These are phyloP conservation scores for Drosophila asahinai DNA, from an alignment of 1,140 invertebrate genomes.

Conservation along the genomic window DNA sequence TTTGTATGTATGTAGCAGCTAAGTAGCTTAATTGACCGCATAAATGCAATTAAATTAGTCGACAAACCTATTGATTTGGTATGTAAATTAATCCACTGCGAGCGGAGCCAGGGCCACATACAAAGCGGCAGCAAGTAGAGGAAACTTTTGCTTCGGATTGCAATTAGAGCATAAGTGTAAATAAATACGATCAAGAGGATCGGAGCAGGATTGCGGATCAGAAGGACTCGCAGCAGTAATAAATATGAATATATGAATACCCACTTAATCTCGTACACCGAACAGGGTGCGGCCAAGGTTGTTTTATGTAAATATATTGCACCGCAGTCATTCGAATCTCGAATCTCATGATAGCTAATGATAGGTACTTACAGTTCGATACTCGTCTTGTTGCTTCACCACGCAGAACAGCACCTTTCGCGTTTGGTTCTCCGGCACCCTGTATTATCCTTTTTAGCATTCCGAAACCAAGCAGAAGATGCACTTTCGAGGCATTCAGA, in stretches of 20 bases:
- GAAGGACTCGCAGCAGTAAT: conserved; percentile 10
- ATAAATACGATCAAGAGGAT: conserved; percentile 41
- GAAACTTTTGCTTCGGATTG: conserved; percentile 42
- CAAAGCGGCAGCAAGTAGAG: conserved; percentile 7
- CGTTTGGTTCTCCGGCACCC: conserved; percentile 50
- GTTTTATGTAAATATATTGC: conserved; percentile 53
- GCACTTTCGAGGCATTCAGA: conserved; percentile 43
- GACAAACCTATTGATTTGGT: conserved; percentile 57
- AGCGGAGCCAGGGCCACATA: conserved; percentile 23
- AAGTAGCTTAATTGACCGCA: conserved; percentile 68
- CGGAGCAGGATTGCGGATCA: too few relatives aligned
- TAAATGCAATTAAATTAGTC: conserved; percentile 49
- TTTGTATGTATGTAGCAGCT: conserved; percentile 71
- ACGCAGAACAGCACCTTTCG: conserved; percentile 17
- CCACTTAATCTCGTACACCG: conserved; percentile 15
- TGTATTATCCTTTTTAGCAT: conserved; percentile 60
- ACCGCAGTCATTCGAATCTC: conserved; percentile 25
- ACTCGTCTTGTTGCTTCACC: conserved; percentile 48
- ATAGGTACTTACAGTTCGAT: conserved; percentile 43
- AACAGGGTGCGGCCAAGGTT: conserved; percentile 45
- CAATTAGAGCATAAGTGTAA: conserved; percentile 67
- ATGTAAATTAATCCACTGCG: conserved; percentile 61
- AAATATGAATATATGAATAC: conserved; percentile 17
- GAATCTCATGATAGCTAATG: conserved; percentile 35
- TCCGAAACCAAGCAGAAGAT: conserved; percentile 41